Percentiles rank a stretch among this genome's conserved stretches.
Conservation (phyloP, 1,140 invertebrate species). For the Drosophila nasuta region DNA sequence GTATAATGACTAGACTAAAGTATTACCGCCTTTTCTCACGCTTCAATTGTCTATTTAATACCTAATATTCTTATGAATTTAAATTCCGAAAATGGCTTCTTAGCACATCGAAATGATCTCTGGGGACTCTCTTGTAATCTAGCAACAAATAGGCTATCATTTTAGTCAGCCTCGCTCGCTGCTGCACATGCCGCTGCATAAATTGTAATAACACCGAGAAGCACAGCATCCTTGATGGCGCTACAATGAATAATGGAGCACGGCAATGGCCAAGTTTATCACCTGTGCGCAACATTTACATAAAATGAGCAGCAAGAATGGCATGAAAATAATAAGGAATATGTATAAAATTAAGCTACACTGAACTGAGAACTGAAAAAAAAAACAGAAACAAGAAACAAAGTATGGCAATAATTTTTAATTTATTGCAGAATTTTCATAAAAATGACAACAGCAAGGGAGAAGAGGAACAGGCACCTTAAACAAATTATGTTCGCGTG, state of each 20-base stretch:
- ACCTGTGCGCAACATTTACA: conserved; percentile 72
- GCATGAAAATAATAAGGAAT: conserved; percentile 29
- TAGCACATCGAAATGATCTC: conserved; percentile 10
- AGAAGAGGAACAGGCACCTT: conserved; percentile 36
- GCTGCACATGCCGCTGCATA: conserved; percentile 64
- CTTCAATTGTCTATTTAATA: not conserved
- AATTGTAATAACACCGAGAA: conserved; percentile 46
- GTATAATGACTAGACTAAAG: not conserved
- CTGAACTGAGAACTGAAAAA: conserved; percentile 20
- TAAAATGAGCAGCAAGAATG: conserved; percentile 54
- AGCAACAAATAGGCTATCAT: conserved; percentile 31
- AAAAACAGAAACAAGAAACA: conserved; percentile 45
- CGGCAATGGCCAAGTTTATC: conserved; percentile 64
- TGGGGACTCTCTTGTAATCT: conserved; percentile 13
- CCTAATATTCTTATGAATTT: not conserved
- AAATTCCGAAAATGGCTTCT: not conserved
- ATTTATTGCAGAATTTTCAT: conserved; percentile 81
- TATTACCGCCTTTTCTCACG: not conserved
- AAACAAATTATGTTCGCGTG: conserved; percentile 79
- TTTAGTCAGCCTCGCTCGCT: conserved; percentile 8
- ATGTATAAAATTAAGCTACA: conserved; percentile 64
- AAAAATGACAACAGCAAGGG: conserved; percentile 57
- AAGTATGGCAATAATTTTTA: conserved; percentile 78
- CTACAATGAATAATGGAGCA: conserved; percentile 70
- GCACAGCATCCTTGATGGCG: conserved; percentile 51